Conservation (phyloP, 2,113 vertebrate genomes). For the Triplophysa siluroides region DNA sequence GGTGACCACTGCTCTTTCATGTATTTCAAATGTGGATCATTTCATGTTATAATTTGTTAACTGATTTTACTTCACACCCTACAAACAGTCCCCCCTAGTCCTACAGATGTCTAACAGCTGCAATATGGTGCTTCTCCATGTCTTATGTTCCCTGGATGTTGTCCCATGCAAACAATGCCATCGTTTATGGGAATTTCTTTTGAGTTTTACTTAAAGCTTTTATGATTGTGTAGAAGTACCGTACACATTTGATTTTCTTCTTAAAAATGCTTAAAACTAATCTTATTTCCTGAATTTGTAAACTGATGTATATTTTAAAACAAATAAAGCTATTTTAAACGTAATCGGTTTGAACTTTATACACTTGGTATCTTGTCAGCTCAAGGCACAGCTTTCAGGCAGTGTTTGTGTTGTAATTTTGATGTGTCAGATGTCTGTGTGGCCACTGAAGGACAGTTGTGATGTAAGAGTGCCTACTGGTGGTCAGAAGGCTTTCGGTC, state of each 20-base stretch:
- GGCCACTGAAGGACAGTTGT: neutral
- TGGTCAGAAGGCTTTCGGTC: neutral
- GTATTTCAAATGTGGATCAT: neutral
- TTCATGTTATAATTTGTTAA: constrained; percentile 5
- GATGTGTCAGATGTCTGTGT: neutral
- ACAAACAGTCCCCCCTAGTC: neutral
- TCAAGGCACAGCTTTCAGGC: neutral
- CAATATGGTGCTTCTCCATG: constrained; percentile 32
- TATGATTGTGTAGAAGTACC: constrained; percentile 37
- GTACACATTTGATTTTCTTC: neutral
- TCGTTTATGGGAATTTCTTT: neutral
- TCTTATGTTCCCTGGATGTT: constrained; percentile 3
- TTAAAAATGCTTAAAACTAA: constrained; percentile 84
- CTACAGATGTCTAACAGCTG: neutral
- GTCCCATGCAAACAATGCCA: neutral
- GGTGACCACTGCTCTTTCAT: neutral
- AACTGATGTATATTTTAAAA: constrained; percentile 95
- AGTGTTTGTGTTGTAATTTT: neutral
- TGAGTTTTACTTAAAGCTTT: constrained; percentile 13
- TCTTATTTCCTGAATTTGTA: constrained; percentile 89
- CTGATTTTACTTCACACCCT: neutral
- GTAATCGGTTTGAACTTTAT: constrained; percentile 51
- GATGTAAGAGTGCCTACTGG: constrained; percentile 37
- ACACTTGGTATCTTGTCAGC: neutral
- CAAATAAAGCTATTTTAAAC: constrained; percentile 96